Evolutionary conservation across 2,888 invertebrate genomes (phyloP).

Genomic region (Cantharis rufa): DNA sequence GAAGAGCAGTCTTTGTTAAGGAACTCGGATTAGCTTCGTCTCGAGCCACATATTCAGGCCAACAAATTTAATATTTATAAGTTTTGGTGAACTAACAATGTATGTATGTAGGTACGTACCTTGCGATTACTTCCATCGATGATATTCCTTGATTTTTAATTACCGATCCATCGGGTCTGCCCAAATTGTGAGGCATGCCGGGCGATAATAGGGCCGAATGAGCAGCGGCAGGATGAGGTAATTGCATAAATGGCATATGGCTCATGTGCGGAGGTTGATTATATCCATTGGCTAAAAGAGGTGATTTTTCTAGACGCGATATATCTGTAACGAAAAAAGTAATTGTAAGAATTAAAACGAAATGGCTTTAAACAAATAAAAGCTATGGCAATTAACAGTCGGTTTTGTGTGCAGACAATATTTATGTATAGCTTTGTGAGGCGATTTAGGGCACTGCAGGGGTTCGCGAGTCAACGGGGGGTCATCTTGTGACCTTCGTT

Average conservation of each 20-base stretch:
- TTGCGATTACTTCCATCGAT: constrained; percentile 88
- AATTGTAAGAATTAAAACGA: neutral
- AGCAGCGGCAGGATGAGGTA: constrained; percentile 73
- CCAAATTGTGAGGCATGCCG: constrained; percentile 84
- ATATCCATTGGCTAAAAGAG: constrained; percentile 89
- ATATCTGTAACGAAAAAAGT: constrained; percentile 68
- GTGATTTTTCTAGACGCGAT: constrained; percentile 88
- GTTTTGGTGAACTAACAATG: neutral
- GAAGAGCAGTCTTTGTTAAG: constrained; percentile 37
- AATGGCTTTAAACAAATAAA: constrained; percentile 9
- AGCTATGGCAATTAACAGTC: constrained; percentile 10
- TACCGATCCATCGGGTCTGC: constrained; percentile 80
- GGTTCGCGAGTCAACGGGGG: constrained; percentile 43
- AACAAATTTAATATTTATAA: neutral
- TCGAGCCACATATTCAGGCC: constrained; percentile 6
- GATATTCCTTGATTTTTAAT: constrained; percentile 84
- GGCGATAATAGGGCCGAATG: constrained; percentile 85
- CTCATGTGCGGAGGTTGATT: constrained; percentile 91
- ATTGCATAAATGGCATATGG: constrained; percentile 94
- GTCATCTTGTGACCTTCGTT: constrained; percentile 48
- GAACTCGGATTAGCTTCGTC: constrained; percentile 27
- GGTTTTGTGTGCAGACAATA: constrained; percentile 31
- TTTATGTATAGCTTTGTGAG: constrained; percentile 43
- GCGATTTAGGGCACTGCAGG: constrained; percentile 50
- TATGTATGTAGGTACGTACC: constrained; percentile 59